Percentiles rank a stretch among this genome's conserved stretches.
Evolutionary conservation across 2,888 invertebrate genomes (phyloP).

Genomic region (Conchocele bisecta): DNA sequence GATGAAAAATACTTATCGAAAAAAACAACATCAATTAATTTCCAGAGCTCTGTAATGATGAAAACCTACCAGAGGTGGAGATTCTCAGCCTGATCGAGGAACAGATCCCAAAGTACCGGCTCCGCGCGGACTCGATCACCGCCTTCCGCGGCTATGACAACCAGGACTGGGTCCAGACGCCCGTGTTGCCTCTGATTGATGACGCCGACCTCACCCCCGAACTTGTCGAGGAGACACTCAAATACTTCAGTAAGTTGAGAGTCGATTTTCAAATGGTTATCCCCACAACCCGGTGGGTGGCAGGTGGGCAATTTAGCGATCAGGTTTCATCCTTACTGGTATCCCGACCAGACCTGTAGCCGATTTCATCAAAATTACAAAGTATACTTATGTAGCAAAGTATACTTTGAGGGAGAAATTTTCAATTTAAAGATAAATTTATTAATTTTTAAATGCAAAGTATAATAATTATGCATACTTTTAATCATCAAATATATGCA

Average conservation of each 20-base stretch:
- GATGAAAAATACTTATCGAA: background rate
- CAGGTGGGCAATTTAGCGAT: too few species aligned
- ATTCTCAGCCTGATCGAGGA: conserved; percentile 97
- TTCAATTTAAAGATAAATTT: too few species aligned
- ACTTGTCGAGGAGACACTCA: conserved; percentile 97
- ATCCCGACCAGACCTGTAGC: too few species aligned
- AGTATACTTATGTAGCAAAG: too few species aligned
- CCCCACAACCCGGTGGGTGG: too few species aligned
- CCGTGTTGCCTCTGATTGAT: conserved; percentile 89
- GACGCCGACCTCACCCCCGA: conserved; percentile 90
- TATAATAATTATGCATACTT: too few species aligned
- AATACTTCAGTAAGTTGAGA: conserved; percentile 95
- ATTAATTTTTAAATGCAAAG: too few species aligned
- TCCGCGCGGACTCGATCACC: conserved; percentile 96
- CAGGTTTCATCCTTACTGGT: too few species aligned
- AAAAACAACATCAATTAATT: conserved; percentile 67
- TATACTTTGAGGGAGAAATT: too few species aligned
- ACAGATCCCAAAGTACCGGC: conserved; percentile 96
- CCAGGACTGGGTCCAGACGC: conserved; percentile 90
- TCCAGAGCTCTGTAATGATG: conserved; percentile 96
- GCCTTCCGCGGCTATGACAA: conserved; percentile 93
- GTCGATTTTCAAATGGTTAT: too few species aligned
- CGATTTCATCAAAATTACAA: too few species aligned
- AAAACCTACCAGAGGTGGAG: conserved; percentile 96
- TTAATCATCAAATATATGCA: too few species aligned